These are phyloP conservation scores for Venturia canescens DNA, from an alignment of 1,140 invertebrate species.

Conservation along the genomic window DNA sequence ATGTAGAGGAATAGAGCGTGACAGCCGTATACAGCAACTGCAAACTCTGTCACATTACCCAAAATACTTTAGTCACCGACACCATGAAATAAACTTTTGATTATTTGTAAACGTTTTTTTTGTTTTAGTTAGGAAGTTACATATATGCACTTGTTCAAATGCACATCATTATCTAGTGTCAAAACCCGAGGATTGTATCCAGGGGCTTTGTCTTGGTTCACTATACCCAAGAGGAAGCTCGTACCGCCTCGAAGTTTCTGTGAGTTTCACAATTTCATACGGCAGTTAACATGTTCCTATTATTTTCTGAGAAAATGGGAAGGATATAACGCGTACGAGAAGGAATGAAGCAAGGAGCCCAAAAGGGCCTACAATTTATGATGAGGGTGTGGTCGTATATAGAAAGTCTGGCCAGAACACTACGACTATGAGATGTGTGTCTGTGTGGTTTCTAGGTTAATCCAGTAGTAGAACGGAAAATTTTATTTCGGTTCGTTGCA, in stretches of 20 bases:
- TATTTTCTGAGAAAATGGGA: constrained; percentile 23
- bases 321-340: constrained; percentile 5
- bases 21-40: too few species aligned
- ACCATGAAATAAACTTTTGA: background rate
- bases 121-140: background rate
- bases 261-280: constrained; percentile 20
- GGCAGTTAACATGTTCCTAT: constrained; percentile 17
- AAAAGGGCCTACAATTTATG: constrained; percentile 15
- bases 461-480: constrained; percentile 51
- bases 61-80: too few species aligned
- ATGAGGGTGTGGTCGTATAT: background rate
- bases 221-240: background rate
- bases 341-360: background rate
- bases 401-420: constrained; percentile 13
- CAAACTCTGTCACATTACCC: too few species aligned
- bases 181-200: background rate
- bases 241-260: background rate
- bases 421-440: background rate
- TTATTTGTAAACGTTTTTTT: background rate
- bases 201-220: background rate
- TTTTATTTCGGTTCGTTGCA: constrained; percentile 55
- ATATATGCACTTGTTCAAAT: background rate
- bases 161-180: background rate
- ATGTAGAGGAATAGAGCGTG: too few species aligned
- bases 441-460: constrained; percentile 49